Evolutionary conservation across 2,888 invertebrate genomes (phyloP).

Genomic region (Mystacides longicornis): DNA sequence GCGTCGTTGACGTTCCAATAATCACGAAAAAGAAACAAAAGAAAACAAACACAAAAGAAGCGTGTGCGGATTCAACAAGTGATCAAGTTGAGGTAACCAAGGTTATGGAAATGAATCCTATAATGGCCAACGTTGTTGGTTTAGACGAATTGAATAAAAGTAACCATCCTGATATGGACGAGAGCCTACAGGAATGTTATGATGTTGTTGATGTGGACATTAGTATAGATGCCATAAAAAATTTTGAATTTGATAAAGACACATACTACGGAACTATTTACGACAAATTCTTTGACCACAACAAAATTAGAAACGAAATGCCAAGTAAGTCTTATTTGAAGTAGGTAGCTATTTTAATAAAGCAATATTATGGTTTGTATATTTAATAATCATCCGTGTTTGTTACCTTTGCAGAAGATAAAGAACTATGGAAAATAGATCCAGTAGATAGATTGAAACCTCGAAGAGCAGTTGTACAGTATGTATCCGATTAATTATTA

Average conservation of each 20-base stretch:
- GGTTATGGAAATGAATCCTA: conserved; percentile 15
- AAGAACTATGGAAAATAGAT: conserved; percentile 48
- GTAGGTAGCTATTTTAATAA: background rate
- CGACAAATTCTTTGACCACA: conserved; percentile 55
- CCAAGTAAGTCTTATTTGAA: conserved; percentile 46
- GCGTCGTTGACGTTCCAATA: conserved; percentile 30
- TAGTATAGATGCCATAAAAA: too few relatives aligned
- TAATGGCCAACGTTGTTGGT: conserved; percentile 28
- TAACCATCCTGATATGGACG: background rate
- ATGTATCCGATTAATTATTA: conserved; percentile 6
- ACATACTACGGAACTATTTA: conserved; percentile 31
- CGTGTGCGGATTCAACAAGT: conserved; percentile 6
- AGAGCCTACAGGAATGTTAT: too few relatives aligned
- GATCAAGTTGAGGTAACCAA: background rate
- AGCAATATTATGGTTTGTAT: background rate
- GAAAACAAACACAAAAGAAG: conserved; percentile 6
- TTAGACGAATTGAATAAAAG: conserved; percentile 28
- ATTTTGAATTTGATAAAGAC: conserved; percentile 27
- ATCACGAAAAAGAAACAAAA: conserved; percentile 9
- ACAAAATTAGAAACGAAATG: conserved; percentile 54
- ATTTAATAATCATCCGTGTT: conserved; percentile 4
- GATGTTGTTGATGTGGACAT: too few relatives aligned
- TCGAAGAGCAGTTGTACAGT: conserved; percentile 8
- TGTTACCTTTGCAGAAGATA: conserved; percentile 43
- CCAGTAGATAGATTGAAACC: conserved; percentile 27